Evolutionary conservation across 1,140 invertebrate species (phyloP), one percentile per base, ranked within the genome.

Genomic region (Pseudomyrmex cubaensis): DNA sequence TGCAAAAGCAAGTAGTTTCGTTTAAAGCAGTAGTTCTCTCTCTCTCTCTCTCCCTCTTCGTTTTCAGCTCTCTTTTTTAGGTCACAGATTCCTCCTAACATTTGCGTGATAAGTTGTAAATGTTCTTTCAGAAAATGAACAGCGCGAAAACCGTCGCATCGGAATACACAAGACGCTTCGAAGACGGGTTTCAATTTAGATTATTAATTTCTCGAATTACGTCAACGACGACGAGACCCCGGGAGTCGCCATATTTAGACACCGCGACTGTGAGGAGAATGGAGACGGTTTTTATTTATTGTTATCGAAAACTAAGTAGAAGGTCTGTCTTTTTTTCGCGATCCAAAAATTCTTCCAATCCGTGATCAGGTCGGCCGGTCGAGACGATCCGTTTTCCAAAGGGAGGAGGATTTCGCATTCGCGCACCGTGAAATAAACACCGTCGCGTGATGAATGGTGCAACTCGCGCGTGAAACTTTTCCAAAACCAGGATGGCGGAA

Each of bases 1-100:
- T 67, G 48, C 52, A 69, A 69, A 78, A 78, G 64, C 66, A 57
- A 78, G 64, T 78, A 78, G 64, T 78, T 78, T 46, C 76, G 64
- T 78, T 70, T 70, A 69, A 70, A 78, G 20, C 64, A 57, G 54
- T 46, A 70, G 20, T 78, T 77, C 50, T 67, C 25, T 46, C 44
- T 62, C 25, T 62, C 48, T 67, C 46, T 56, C 12, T 54, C 20
- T 20, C 20, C 20, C 20, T 20, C 20, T 50, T 35, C 35, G 35
- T 35, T 25, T 46, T 10, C 46, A 44, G 50, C 54, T 35, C 12
- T 35, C n/a, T 25, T 76, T 76, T 74, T 76, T 17, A 50, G 46
- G 70, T 78, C 64, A 48, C 15, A 59, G 12, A 59, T 61, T 59
- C 7, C 44, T 72, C 48, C 2, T 25, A 35, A 72, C 59, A 59